Conservation (phyloP, 2,888 invertebrate genomes). For the Mayetiola destructor region DNA sequence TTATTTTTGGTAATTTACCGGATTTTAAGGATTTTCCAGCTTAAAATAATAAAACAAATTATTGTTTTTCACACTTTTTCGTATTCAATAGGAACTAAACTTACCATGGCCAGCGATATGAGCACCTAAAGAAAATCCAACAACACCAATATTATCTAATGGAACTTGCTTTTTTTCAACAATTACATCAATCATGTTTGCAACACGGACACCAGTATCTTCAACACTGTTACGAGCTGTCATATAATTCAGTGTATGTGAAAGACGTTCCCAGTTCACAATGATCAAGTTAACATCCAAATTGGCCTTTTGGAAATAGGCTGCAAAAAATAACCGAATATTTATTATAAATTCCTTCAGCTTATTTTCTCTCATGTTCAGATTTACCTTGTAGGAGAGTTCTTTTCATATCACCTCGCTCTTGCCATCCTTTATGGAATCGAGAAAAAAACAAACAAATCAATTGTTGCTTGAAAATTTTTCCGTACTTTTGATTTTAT, state of each 20-base stretch:
- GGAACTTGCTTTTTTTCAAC: neutral
- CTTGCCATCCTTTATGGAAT: too few relatives aligned
- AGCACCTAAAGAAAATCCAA: slow-evolving; percentile 17
- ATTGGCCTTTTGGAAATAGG: neutral
- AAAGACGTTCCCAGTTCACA: slow-evolving; percentile 1
- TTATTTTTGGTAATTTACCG: slow-evolving; percentile 15
- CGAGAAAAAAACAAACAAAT: too few relatives aligned
- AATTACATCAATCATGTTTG: slow-evolving; percentile 14
- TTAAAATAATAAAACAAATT: neutral
- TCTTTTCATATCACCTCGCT: neutral
- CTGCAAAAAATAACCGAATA: neutral
- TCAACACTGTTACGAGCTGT: neutral
- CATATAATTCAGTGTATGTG: neutral
- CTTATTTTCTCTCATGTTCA: neutral
- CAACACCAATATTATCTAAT: slow-evolving; percentile 10
- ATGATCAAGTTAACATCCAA: neutral
- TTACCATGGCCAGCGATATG: slow-evolving; percentile 16
- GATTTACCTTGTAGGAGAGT: neutral
- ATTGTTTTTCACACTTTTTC: neutral
- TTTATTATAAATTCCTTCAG: neutral
- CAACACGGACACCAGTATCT: neutral
- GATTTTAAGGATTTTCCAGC: slow-evolving; percentile 15
- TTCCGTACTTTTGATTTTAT: too few relatives aligned
- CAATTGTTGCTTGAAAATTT: too few relatives aligned
- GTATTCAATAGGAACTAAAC: neutral